Evolutionary conservation across 2,888 invertebrate genomes (phyloP).

Genomic region (Rhabditoides inermis): DNA sequence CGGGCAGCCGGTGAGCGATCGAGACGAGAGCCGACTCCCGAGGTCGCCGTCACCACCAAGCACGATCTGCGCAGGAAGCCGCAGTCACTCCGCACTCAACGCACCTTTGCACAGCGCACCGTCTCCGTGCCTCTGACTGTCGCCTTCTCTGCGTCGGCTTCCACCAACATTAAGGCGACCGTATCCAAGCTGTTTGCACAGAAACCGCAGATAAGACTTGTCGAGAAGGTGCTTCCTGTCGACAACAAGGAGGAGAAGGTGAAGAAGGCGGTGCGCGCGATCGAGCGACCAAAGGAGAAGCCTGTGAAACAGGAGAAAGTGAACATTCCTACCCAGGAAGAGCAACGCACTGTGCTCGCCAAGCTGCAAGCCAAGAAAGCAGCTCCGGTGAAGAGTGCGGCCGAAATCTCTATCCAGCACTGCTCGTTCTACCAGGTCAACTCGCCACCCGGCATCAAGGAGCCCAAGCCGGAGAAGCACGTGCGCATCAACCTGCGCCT

Average conservation of each 20-base stretch:
- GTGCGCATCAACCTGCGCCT: conserved; percentile 42
- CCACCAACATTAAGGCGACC: no score
- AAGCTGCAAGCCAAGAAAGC: neutral
- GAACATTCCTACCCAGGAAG: neutral
- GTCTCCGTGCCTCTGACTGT: no score
- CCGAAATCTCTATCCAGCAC: conserved; percentile 48
- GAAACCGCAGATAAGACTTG: neutral
- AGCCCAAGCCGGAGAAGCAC: conserved; percentile 32
- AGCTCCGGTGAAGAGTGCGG: conserved; percentile 10
- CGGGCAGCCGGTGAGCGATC: neutral
- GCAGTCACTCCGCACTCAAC: no score
- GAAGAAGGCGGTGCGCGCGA: neutral
- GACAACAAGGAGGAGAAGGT: conserved; percentile 4
- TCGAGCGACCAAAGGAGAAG: neutral
- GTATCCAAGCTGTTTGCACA: neutral
- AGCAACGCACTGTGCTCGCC: neutral
- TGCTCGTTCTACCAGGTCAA: conserved; percentile 38
- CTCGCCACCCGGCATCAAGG: conserved; percentile 14
- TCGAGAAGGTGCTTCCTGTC: neutral
- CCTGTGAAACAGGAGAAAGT: neutral
- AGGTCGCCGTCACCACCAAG: no score
- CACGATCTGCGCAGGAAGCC: no score
- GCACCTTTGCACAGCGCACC: no score
- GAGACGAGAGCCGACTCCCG: neutral
- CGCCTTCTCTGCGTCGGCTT: no score